Conservation (phyloP, 1,140 invertebrate genomes). For the Radopholus similis region DNA sequence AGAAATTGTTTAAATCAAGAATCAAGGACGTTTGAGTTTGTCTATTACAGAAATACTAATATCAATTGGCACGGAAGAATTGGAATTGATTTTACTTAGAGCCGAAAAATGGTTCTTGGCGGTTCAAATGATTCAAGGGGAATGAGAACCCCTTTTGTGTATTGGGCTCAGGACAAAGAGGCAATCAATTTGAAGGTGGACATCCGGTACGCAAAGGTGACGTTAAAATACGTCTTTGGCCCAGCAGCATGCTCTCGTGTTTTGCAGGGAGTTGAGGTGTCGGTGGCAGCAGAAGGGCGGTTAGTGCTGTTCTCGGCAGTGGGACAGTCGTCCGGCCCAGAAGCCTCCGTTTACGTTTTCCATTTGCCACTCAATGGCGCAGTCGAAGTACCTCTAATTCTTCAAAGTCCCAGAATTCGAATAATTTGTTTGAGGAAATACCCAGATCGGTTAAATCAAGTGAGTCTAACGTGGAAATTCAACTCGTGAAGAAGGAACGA, state of each 20-base stretch:
- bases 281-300: neutral
- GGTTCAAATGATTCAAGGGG: too few relatives aligned
- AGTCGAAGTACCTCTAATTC: conserved; percentile 1
- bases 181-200: conserved; percentile 20
- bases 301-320: neutral
- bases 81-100: too few relatives aligned
- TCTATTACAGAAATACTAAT: too few relatives aligned
- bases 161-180: conserved; percentile 5
- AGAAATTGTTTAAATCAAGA: too few relatives aligned
- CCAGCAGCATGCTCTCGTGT: neutral
- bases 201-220: conserved; percentile 1
- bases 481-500: neutral
- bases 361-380: neutral
- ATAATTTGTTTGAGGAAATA: conserved; percentile 1
- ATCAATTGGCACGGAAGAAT: too few relatives aligned
- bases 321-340: neutral
- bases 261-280: neutral
- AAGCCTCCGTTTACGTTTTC: conserved; percentile 2
- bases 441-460: neutral
- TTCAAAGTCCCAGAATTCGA: neutral
- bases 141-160: conserved; percentile 12
- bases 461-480: conserved; percentile 4
- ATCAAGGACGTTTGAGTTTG: too few relatives aligned
- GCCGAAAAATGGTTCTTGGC: too few relatives aligned
- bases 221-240: neutral